Conservation (phyloP, 2,888 invertebrate genomes). For the Lithophane socia region DNA sequence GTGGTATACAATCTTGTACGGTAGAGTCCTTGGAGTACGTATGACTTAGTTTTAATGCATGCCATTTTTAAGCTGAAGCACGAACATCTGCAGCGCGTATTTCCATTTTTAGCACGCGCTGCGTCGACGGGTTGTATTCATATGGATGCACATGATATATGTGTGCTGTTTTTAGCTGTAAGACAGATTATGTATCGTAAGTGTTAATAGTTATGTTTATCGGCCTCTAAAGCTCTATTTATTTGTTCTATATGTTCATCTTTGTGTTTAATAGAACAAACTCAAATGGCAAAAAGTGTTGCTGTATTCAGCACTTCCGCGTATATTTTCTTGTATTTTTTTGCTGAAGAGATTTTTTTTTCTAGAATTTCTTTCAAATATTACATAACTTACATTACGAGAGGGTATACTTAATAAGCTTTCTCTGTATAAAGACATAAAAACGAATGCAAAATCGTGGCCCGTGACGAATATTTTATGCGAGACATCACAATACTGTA, state of each 20-base stretch:
- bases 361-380: constrained; percentile 59
- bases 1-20: constrained; percentile 51
- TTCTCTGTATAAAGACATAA: constrained; percentile 81
- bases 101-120: constrained; percentile 54
- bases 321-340: background rate
- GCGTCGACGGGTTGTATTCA: constrained; percentile 7
- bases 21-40: constrained; percentile 56
- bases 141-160: constrained; percentile 34
- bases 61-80: constrained; percentile 41
- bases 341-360: background rate
- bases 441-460: constrained; percentile 78
- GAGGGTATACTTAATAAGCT: constrained; percentile 75
- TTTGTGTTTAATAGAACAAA: background rate
- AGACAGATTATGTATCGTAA: constrained; percentile 4
- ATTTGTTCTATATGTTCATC: background rate
- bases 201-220: background rate
- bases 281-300: background rate
- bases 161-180: constrained; percentile 10
- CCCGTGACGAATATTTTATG: constrained; percentile 83
- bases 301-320: background rate
- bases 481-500: constrained; percentile 71
- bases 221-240: background rate
- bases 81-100: constrained; percentile 45
- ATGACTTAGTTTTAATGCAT: constrained; percentile 56
- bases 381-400: constrained; percentile 76